phyloP scores from a whole-genome alignment of 1,140 invertebrate genomes.

The Orchesella cincta region DNA sequence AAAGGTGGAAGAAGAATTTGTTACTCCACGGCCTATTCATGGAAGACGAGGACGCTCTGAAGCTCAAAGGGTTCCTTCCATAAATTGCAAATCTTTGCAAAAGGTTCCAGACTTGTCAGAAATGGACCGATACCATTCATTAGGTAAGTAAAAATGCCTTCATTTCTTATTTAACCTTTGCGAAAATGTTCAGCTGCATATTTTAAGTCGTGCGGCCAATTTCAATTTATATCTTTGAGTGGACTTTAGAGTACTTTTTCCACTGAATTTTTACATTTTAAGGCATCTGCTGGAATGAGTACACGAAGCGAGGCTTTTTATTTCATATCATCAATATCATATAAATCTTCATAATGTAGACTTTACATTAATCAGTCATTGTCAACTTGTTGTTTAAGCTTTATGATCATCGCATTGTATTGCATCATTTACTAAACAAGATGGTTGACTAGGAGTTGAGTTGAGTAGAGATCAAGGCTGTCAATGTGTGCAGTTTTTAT shows the following conservation, averaged over 20 bases:
- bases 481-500: not conserved
- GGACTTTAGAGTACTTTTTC: too few relatives aligned
- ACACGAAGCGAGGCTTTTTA: too few relatives aligned
- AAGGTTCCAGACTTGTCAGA: conserved; percentile 76
- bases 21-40: conserved; percentile 34
- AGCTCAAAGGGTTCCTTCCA: conserved; percentile 75
- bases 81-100: conserved; percentile 21
- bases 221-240: too few relatives aligned
- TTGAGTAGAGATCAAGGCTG: too few relatives aligned
- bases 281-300: not conserved
- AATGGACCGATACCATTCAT: conserved; percentile 68
- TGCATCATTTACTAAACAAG: conserved; percentile 21
- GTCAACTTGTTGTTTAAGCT: conserved; percentile 4
- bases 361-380: not conserved
- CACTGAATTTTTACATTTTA: conserved; percentile 7
- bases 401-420: conserved; percentile 21
- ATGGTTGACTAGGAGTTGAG: too few relatives aligned
- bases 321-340: not conserved
- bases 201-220: too few relatives aligned
- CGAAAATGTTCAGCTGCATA: not conserved
- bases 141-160: conserved; percentile 62
- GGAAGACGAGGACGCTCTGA: conserved; percentile 31
- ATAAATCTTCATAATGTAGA: conserved; percentile 1
- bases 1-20: conserved; percentile 57
- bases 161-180: not conserved